These are phyloP conservation scores for Drusus annulatus DNA, from an alignment of 1,140 invertebrate species.

Conservation along the genomic window DNA sequence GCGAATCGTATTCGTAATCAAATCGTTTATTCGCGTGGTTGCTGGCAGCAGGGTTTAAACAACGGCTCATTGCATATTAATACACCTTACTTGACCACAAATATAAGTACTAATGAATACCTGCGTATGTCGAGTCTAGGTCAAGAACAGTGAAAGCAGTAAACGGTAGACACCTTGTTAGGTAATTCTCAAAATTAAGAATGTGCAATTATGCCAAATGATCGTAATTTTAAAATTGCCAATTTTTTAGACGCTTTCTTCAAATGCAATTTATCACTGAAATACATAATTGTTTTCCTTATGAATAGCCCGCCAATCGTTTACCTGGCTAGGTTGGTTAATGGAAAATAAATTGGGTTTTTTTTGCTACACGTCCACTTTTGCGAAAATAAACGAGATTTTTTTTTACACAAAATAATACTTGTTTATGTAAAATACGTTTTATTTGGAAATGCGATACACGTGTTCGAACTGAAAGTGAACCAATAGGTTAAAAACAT, in stretches of 20 bases:
- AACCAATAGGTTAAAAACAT: too few species aligned
- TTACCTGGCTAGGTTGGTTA: neutral
- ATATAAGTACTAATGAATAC: too few species aligned
- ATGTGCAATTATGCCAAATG: neutral
- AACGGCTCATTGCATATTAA: neutral
- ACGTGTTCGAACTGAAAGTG: too few species aligned
- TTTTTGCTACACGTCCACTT: conserved; percentile 8
- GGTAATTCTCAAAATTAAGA: too few species aligned
- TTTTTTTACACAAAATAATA: neutral
- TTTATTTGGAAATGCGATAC: too few species aligned
- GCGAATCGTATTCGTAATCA: neutral
- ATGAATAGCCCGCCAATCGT: conserved; percentile 2
- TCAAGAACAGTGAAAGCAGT: neutral
- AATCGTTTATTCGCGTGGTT: neutral
- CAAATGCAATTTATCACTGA: neutral
- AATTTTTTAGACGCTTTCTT: neutral
- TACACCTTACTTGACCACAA: neutral
- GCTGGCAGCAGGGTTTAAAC: neutral
- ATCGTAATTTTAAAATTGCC: neutral
- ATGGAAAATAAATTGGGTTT: conserved; percentile 17
- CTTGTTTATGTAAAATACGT: too few species aligned
- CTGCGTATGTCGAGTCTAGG: neutral
- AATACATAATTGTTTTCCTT: conserved; percentile 5
- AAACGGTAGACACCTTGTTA: too few species aligned
- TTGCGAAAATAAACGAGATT: conserved; percentile 35